Percentiles rank a stretch among this genome's conserved stretches.
phyloP scores from a whole-genome alignment of 2,888 invertebrate species.

The Tethea ocularis region DNA sequence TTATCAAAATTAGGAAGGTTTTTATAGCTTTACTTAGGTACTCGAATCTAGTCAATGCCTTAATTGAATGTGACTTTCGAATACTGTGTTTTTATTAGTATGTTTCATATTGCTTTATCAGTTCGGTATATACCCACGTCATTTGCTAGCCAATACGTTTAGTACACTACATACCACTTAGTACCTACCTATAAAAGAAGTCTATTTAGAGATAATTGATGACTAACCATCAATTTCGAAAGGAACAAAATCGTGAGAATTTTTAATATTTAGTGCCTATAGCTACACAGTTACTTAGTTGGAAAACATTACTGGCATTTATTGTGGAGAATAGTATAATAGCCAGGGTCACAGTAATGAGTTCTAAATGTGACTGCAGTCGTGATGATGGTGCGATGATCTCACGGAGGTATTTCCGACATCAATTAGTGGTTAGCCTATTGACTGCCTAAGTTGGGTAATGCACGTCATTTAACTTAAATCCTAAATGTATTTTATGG shows the following conservation, averaged over 20 bases:
- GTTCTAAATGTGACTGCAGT: slow-evolving; percentile 29
- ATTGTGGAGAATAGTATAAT: slow-evolving; percentile 3
- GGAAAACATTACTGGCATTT: slow-evolving; percentile 4
- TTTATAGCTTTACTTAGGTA: background rate
- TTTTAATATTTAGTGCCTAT: slow-evolving; percentile 7
- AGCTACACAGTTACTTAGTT: background rate
- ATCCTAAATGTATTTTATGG: background rate
- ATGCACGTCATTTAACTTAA: background rate
- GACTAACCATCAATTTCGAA: slow-evolving; percentile 3
- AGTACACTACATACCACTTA: background rate
- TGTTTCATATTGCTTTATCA: background rate
- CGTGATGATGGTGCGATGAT: slow-evolving; percentile 27
- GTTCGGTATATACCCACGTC: background rate
- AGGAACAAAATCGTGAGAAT: slow-evolving; percentile 5
- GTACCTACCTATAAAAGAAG: background rate
- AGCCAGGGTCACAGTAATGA: slow-evolving; percentile 23
- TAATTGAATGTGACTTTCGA: too few species aligned
- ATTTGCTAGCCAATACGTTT: background rate
- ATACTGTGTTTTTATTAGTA: background rate
- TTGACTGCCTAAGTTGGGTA: background rate
- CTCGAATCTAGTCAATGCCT: too few species aligned
- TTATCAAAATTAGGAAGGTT: too few species aligned
- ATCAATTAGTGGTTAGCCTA: slow-evolving; percentile 8
- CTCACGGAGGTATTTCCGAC: slow-evolving; percentile 6
- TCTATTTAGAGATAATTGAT: slow-evolving; percentile 6